Evolutionary conservation across 2,797 vertebrate species (phyloP), one percentile per base, ranked within the genome.

Genomic region (Manis javanica): DNA sequence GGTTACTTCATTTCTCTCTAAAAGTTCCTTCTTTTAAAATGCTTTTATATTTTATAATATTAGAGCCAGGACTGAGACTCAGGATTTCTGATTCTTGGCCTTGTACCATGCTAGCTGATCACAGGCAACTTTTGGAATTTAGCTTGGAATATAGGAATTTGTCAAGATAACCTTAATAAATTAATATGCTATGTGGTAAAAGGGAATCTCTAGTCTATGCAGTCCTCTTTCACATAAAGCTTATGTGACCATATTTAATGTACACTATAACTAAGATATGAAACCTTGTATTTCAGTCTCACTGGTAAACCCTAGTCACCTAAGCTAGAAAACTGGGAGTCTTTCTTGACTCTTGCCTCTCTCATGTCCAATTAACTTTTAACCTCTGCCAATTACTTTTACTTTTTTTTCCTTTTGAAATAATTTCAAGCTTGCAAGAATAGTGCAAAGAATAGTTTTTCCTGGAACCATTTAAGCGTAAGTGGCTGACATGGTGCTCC

Each of bases 81-180:
- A 34, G 39, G 34, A 59, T 69, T 88, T 95, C 81, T 75, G 61
- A 21, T 55, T 95, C 49, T 59, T 71, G 18, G 87, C 89, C 26
- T 77, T 66, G 42, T 71, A 83, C 23, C 63, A 91, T 78, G 74
- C 8, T 55, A 71, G 51, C 61, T 87, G 84, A 87, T 83, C 71
- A 87, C 13, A 63, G 63, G 34, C 59, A 93, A 95, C 59, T 79
- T 93, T 53, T 29, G 90, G 59, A 84, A 90, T 69, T 75, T 63
- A 95, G 83, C 24, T 5, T 77, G 77, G 34, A 85, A 72, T 82
- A 84, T 66, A 57, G 55, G 7, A 61, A 49, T 42, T 24, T 89
- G 79, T 89, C 26, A 69, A 57, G 66, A 51, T 69, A 91, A 91
- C 34, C 53, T 83, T 61, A 85, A 37, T 84, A 87, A 81, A 74